A percentile compares a stretch with the other conserved stretches of the same genome.
Evolutionary conservation across 1,140 invertebrate genomes (phyloP).

Genomic region (Saccostrea echinata): DNA sequence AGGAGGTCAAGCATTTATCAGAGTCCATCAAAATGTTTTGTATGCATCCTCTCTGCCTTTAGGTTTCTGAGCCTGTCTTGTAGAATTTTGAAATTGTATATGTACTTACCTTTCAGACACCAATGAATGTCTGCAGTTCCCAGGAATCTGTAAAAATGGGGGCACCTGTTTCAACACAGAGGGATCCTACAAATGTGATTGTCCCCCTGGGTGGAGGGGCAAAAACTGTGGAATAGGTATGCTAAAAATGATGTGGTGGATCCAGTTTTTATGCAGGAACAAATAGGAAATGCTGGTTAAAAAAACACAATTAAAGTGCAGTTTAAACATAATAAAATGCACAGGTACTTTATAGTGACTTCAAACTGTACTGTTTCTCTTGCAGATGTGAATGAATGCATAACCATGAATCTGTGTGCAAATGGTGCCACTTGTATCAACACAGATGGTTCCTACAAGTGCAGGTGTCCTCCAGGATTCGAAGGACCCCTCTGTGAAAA

Average conservation of each 20-base stretch:
- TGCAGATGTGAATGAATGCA: constrained; percentile 44
- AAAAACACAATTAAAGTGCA: too few species aligned
- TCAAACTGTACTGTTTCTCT: neutral
- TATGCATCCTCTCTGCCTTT: neutral
- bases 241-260: too few species aligned
- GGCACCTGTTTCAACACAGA: constrained; percentile 67
- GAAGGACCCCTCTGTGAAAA: constrained; percentile 40
- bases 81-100: neutral
- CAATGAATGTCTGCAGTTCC: constrained; percentile 88
- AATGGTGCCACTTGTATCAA: constrained; percentile 42
- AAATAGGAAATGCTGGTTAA: neutral
- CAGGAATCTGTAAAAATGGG: constrained; percentile 63
- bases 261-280: neutral
- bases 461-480: constrained; percentile 34
- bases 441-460: constrained; percentile 44
- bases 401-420: constrained; percentile 21
- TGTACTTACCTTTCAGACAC: constrained; percentile 84
- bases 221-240: constrained; percentile 40
- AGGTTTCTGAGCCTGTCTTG: neutral
- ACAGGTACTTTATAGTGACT: neutral
- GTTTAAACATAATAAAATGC: too few species aligned
- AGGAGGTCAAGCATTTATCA: neutral
- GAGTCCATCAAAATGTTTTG: neutral
- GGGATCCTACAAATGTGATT: constrained; percentile 70
- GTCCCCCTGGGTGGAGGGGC: constrained; percentile 57